Base-by-base conservation (phyloP, 2,888 invertebrate species). In the Caradrina clavipalpis region DNA sequence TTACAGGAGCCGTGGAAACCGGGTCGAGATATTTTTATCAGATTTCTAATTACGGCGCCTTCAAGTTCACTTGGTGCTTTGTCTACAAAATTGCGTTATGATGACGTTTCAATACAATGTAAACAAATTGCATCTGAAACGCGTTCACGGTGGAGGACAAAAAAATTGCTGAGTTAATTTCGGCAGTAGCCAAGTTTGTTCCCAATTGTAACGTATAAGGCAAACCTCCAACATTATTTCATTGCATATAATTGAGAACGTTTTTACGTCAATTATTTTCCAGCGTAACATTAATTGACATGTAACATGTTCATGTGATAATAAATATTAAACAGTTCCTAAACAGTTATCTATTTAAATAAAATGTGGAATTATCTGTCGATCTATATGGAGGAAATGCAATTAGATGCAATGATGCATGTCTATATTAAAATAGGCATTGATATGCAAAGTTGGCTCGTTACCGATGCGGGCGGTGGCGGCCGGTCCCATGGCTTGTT, bases 351-450 rank as follows among this genome's bases (percentile, higher is more conserved):
- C 64, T 76, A 76, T 78, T 85, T 77, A 78, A 83, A 86, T 82
- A 77, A 82, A 80, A 73, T 78, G 79, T 78, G 7, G 73, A 72
- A 73, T 68, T 90, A 91, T 88, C 87, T 83, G 80, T 81, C 80
- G 86, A 85, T 82, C 84, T 80, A 82, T 87, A 90, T 91, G 90
- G 89, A 93, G 94, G 94, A 94, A 94, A 93, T 93, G 92, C 91
- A 94, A 94, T 95, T 93, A 95, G 92, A 94, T 91, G 89, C 91
- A 95, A 94, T 94, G 95, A 94, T 93, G 94, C 95, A 91, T 95
- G 95, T 92, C 95, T 91, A 93, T 94, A 94, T 93, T 93, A 94
- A 94, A 95, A 93, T 90, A 92, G 88, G 81, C 90, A 96, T 95
- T 95, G 93, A 95, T 94, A 96, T 96, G 95, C 92, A 94, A 95